These are phyloP conservation scores for Galerucella nymphaeae DNA, from an alignment of 2,888 invertebrate genomes.

Conservation along the genomic window DNA sequence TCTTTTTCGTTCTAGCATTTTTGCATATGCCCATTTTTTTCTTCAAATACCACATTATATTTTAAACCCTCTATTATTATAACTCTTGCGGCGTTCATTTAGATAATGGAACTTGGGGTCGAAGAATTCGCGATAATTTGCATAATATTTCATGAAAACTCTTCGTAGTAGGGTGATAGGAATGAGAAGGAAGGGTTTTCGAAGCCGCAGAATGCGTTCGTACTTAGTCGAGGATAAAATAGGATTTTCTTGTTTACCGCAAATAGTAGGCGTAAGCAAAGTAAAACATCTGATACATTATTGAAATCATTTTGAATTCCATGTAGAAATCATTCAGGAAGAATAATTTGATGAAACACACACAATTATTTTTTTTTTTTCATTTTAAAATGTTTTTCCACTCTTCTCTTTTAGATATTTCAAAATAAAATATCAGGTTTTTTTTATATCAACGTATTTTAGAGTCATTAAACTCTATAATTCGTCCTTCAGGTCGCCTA, in stretches of 20 bases:
- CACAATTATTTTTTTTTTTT: too few relatives aligned
- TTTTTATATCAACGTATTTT: background rate
- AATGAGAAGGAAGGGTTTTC: background rate
- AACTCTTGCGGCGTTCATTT: background rate
- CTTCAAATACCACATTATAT: background rate
- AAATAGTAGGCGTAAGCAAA: too few relatives aligned
- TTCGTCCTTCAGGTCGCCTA: slow-evolving; percentile 14
- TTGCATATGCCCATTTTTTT: background rate
- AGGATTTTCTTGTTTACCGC: background rate
- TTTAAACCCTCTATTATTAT: background rate
- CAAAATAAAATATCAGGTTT: background rate
- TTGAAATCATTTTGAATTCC: background rate
- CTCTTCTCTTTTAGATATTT: too few relatives aligned
- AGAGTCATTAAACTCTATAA: slow-evolving; percentile 11
- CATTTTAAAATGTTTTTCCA: too few relatives aligned
- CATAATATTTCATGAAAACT: slow-evolving; percentile 19
- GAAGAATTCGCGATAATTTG: slow-evolving; percentile 3
- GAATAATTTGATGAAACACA: too few relatives aligned
- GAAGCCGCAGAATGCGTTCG: background rate
- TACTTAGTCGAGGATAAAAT: background rate
- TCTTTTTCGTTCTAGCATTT: background rate
- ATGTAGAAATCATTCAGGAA: background rate
- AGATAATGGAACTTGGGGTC: background rate
- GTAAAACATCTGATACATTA: background rate
- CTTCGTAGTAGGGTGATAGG: slow-evolving; percentile 4